Conservation (phyloP, 2,797 vertebrate species). For the Apogon hyalosoma region DNA sequence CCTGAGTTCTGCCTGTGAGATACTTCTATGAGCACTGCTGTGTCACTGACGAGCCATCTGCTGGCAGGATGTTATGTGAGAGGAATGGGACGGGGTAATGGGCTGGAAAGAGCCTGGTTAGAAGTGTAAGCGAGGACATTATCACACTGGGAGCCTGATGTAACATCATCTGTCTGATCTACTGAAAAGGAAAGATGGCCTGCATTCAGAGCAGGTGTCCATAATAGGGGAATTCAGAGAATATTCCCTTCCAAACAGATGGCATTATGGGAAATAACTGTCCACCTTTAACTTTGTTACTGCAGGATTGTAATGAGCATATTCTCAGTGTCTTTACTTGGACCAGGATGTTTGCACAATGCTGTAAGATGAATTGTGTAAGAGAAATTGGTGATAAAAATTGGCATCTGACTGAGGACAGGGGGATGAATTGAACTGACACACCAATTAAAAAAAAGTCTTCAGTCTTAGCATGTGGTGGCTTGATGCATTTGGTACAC, state of each 20-base stretch:
- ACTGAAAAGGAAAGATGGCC: neutral
- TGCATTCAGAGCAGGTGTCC: neutral
- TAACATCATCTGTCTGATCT: conserved; percentile 17
- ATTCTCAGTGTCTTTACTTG: too few species aligned
- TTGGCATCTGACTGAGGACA: neutral
- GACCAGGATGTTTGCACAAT: too few species aligned
- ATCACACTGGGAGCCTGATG: conserved; percentile 23
- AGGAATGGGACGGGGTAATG: conserved; percentile 31
- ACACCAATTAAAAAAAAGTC: neutral
- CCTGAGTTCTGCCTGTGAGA: neutral
- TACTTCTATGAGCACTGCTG: conserved; percentile 1
- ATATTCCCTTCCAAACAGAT: too few species aligned
- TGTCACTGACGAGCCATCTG: conserved; percentile 36
- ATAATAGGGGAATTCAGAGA: too few species aligned
- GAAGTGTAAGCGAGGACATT: conserved; percentile 36
- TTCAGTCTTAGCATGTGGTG: neutral
- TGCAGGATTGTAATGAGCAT: too few species aligned
- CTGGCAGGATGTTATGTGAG: conserved; percentile 20
- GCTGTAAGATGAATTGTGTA: too few species aligned
- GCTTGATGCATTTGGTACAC: neutral
- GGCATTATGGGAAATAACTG: too few species aligned
- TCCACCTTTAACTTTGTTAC: too few species aligned
- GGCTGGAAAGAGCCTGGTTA: conserved; percentile 41
- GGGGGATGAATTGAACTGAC: conserved; percentile 1
- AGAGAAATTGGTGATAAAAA: neutral